These are phyloP conservation scores for Discoglossus pictus DNA, from an alignment of 2,797 vertebrate genomes.

Conservation along the genomic window DNA sequence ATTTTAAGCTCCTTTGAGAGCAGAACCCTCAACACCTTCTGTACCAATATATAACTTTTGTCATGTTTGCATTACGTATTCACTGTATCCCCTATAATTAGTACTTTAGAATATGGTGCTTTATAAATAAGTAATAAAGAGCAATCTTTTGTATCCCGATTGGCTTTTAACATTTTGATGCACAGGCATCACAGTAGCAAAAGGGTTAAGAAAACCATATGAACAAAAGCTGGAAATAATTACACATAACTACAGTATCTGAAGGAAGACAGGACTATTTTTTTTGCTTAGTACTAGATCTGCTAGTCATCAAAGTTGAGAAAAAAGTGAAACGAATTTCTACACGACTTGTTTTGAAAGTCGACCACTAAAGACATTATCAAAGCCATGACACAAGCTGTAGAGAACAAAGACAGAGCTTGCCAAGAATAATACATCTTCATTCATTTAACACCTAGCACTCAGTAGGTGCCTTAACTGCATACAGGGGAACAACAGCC, in stretches of 20 bases:
- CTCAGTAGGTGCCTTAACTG: background rate
- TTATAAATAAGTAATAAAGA: too few species aligned
- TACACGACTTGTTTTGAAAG: constrained; percentile 59
- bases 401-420: constrained; percentile 56
- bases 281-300: constrained; percentile 69
- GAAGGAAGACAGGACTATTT: constrained; percentile 58
- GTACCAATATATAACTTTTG: too few species aligned
- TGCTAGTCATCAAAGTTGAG: constrained; percentile 72
- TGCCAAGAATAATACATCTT: constrained; percentile 58
- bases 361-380: constrained; percentile 51
- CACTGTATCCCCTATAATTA: too few species aligned
- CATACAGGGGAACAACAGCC: background rate
- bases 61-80: too few species aligned
- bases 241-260: constrained; percentile 79
- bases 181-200: background rate
- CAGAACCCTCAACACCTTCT: too few species aligned
- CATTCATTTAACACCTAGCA: constrained; percentile 47
- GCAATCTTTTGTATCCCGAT: too few species aligned
- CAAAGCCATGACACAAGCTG: constrained; percentile 51
- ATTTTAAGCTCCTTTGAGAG: too few species aligned
- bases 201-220: constrained; percentile 39
- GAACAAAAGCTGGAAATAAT: constrained; percentile 84
- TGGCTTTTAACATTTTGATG: background rate
- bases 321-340: constrained; percentile 50
- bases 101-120: too few species aligned